Evolutionary conservation across 2,888 invertebrate species (phyloP).

Genomic region (Heliconius aoede): DNA sequence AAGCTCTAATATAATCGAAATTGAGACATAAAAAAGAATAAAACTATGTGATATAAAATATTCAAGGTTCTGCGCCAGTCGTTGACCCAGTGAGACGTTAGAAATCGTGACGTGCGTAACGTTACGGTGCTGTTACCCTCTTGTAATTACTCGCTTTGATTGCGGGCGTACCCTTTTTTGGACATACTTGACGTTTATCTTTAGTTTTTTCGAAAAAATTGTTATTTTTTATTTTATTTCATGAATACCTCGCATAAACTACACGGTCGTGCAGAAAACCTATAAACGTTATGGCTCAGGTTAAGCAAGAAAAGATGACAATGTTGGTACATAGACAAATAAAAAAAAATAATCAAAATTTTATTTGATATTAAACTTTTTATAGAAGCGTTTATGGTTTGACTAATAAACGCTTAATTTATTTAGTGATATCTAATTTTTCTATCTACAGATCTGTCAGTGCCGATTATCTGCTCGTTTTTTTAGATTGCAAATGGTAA

Average conservation of each 20-base stretch:
- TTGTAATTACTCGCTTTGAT: constrained; percentile 44
- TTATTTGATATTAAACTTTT: neutral
- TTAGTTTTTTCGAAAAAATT: constrained; percentile 39
- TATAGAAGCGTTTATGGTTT: neutral
- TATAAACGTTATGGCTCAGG: constrained; percentile 4
- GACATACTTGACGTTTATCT: constrained; percentile 35
- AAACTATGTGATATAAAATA: constrained; percentile 57
- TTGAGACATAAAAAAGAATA: constrained; percentile 36
- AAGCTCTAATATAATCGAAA: constrained; percentile 29
- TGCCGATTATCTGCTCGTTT: constrained; percentile 3
- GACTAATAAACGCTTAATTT: constrained; percentile 8
- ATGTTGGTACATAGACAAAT: neutral
- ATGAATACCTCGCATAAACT: constrained; percentile 15
- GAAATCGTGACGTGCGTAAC: constrained; percentile 61
- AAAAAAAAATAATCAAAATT: neutral
- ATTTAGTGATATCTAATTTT: neutral
- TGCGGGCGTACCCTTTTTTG: constrained; percentile 43
- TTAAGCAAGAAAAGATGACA: constrained; percentile 4
- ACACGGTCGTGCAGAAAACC: constrained; percentile 13
- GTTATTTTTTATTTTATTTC: constrained; percentile 24
- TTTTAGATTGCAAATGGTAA: constrained; percentile 11
- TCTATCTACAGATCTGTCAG: neutral
- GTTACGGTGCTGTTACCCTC: constrained; percentile 55
- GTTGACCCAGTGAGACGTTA: constrained; percentile 65
- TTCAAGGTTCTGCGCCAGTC: constrained; percentile 56